Base-by-base conservation (phyloP, 1,140 invertebrate species). In the Formica selysi region DNA sequence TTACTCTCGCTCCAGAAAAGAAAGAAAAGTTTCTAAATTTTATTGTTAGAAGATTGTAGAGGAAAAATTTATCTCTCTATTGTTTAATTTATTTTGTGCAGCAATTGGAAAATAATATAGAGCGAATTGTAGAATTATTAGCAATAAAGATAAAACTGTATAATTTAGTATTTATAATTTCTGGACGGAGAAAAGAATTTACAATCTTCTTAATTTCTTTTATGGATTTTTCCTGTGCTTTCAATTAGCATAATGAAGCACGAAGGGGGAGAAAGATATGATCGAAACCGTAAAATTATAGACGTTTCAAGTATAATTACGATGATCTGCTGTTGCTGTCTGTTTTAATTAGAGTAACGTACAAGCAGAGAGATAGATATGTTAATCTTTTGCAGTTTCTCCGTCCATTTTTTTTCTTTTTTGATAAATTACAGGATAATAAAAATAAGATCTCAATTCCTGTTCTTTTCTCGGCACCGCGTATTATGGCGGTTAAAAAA, bases 221-320 rank as follows among this genome's bases (percentile, higher is more conserved):
- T 38, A 38, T 67, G 11, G 32, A 26, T 54, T 36, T 68, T 54
- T 13, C 22, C 26, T 29, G 26, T 13, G 7, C 16, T 36, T 38
- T 67, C 38, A 79, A 68, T 79, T 79, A 57, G 44, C 51, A 79
- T 68, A 54, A 7, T 32, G 36, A 80, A 70, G 26, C 48, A 29
- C 36, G 76, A 67, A 80, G 22, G 32, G 44, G n/a, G 32, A 22
- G 36, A 36, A 13, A 70, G 65, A 80, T 70, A 59, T 13, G 41
- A 80, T 57, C 65, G 36, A 59, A 36, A 59, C 22, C 48, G 16
- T 57, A 57, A 68, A 64, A 44, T 78, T 29, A 54, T 70, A 70
- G 51, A 80, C 4, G n/a, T 51, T 10, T 51, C 22, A 19, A 0
- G 2, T 70, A 13, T 44, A 70, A 80, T 80, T 57, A 70, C 1